Conservation (phyloP, 2,113 vertebrate species). For the Amazona guildingii region DNA sequence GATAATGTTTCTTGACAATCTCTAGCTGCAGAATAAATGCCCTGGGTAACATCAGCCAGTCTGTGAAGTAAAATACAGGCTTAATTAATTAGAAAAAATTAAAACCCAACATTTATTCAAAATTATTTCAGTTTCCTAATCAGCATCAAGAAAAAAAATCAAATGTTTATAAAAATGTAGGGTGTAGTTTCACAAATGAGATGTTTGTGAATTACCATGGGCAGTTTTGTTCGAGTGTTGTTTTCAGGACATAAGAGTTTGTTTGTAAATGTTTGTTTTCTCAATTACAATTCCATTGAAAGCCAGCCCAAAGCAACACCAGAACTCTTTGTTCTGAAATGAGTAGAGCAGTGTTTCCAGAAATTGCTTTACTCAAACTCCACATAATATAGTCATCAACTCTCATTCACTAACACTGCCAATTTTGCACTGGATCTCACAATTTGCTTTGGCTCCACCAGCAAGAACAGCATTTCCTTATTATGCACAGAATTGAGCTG, state of each 20-base stretch:
- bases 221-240: neutral
- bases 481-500: neutral
- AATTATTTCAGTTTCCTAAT: neutral
- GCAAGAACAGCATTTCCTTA: conserved; percentile 25
- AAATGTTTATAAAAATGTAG: neutral
- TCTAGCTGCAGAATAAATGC: neutral
- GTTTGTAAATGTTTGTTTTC: conserved; percentile 51
- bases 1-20: neutral
- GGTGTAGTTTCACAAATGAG: neutral
- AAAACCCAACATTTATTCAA: neutral
- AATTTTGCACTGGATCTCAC: neutral
- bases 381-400: conserved; percentile 41
- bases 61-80: neutral
- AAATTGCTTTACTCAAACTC: conserved; percentile 44
- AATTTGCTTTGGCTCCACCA: neutral
- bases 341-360: conserved; percentile 54
- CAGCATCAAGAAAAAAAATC: neutral
- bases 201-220: neutral
- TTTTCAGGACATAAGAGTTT: conserved; percentile 30
- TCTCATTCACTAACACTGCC: conserved; percentile 13
- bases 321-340: conserved; percentile 50
- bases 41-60: neutral
- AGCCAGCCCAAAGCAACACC: conserved; percentile 39
- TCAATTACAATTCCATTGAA: conserved; percentile 63
- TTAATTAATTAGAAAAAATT: neutral